Conservation (phyloP, 2,888 invertebrate genomes). For the Protonemura montana region DNA sequence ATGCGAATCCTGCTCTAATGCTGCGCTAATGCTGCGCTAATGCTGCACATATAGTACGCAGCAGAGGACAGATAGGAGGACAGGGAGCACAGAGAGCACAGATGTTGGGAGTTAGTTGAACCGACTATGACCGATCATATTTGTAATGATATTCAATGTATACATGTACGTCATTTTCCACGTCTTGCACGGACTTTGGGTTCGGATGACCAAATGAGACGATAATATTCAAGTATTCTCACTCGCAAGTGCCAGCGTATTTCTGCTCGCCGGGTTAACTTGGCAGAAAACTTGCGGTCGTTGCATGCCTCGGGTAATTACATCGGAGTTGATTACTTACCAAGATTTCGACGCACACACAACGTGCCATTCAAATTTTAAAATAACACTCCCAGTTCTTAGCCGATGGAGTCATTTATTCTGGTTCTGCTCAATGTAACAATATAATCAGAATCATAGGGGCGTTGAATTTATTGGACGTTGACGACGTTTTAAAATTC, state of each 20-base stretch:
- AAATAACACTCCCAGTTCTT: not conserved
- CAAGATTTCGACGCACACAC: not conserved
- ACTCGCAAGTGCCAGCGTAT: not conserved
- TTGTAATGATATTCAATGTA: not conserved
- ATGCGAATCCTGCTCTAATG: too few relatives aligned
- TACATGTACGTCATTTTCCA: not conserved
- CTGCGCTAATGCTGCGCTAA: too few relatives aligned
- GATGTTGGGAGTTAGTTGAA: not conserved
- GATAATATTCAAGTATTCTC: not conserved
- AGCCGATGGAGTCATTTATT: not conserved
- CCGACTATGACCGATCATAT: too few relatives aligned
- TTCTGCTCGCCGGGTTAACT: not conserved
- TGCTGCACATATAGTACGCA: too few relatives aligned
- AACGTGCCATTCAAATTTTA: not conserved
- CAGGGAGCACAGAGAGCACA: too few relatives aligned
- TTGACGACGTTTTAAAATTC: not conserved
- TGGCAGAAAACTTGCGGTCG: not conserved
- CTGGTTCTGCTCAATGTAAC: not conserved
- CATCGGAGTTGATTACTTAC: not conserved
- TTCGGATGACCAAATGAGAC: not conserved
- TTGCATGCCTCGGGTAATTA: not conserved
- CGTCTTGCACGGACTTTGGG: too few relatives aligned
- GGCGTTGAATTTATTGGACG: not conserved
- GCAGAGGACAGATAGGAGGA: too few relatives aligned
- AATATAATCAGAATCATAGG: not conserved